Percentiles rank a stretch among this genome's conserved stretches.
Evolutionary conservation across 2,797 vertebrate species (phyloP).

Genomic region (Lepilemur septentrionalis): DNA sequence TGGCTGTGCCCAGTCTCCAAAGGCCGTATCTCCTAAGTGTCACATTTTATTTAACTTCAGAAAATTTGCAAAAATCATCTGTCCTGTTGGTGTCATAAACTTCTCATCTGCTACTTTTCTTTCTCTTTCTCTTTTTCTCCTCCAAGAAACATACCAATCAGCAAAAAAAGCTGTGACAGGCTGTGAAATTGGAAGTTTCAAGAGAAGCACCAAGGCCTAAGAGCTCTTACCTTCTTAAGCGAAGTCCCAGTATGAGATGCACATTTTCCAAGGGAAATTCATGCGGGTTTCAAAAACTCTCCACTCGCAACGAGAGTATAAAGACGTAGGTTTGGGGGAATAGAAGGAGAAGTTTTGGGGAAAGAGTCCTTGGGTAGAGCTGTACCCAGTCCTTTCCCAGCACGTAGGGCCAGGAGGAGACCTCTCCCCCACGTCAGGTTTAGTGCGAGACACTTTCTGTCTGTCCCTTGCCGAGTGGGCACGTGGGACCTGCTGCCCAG

Average conservation of each 20-base stretch:
- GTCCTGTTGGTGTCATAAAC: not conserved
- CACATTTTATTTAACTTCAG: not conserved
- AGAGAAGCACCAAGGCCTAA: not conserved
- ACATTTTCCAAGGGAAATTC: not conserved
- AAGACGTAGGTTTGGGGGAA: not conserved
- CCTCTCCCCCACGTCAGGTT: no score
- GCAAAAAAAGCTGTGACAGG: not conserved
- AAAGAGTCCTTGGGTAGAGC: not conserved
- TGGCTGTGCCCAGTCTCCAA: not conserved
- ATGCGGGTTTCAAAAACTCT: not conserved
- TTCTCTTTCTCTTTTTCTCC: not conserved
- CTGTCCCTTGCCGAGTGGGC: not conserved
- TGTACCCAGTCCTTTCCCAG: not conserved
- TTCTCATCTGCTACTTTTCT: not conserved
- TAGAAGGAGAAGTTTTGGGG: not conserved
- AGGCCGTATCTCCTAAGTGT: not conserved
- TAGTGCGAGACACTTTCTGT: not conserved
- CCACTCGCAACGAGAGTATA: no score
- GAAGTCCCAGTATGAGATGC: not conserved
- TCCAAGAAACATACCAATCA: not conserved
- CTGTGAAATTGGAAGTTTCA: not conserved
- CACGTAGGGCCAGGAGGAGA: accelerated
- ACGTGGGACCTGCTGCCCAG: accelerated
- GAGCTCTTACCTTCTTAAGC: not conserved
- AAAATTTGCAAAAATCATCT: not conserved